Evolutionary conservation across 2,113 vertebrate species (phyloP), one percentile per base, ranked within the genome.

Genomic region (Corythoichthys intestinalis): DNA sequence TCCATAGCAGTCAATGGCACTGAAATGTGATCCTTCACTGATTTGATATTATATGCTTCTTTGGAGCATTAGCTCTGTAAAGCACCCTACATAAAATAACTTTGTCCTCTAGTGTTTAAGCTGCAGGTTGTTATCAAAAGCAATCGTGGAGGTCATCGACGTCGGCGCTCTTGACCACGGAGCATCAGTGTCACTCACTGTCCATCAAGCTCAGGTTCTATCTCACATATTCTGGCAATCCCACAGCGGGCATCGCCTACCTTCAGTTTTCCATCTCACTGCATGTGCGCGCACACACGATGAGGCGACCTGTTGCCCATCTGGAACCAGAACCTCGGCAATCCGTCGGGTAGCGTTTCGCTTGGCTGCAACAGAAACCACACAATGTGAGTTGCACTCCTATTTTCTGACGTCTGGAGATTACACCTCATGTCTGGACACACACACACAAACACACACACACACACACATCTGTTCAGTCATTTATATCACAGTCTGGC

Each of bases 261-360:
- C 79, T 60, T 86, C 78, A 62, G 41, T 70, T 83, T 79, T 75
- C 76, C 73, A 20, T 85, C 70, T 76, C 74, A 65, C 48, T 66
- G 11, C 60, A 20, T 47, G 14, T 35, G 44, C 77, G 74, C 57
- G 63, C 0, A 14, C 10, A 14, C 54, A 1, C 17, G 17, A 66
- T 68, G 56, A 74, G 77, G 67, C 44, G 59, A 68, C 44, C 39
- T 14, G 48, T 58, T 69, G 59, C 41, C 44, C 56, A 20, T 61
- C 13, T 28, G 52, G 58, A 46, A 49, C 52, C 37, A 62, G 62
- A 68, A 61, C 35, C 60, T 58, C 4, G 35, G 58, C 50, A 28
- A 77, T 66, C 66, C 62, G 15, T 6, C 70, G 41, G 73, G 50
- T 82, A 73, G 69, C 68, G 60, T 77, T 75, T 76, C 76, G 76